These are phyloP conservation scores for Hyphantria cunea DNA, from an alignment of 1,140 invertebrate species.

Conservation along the genomic window DNA sequence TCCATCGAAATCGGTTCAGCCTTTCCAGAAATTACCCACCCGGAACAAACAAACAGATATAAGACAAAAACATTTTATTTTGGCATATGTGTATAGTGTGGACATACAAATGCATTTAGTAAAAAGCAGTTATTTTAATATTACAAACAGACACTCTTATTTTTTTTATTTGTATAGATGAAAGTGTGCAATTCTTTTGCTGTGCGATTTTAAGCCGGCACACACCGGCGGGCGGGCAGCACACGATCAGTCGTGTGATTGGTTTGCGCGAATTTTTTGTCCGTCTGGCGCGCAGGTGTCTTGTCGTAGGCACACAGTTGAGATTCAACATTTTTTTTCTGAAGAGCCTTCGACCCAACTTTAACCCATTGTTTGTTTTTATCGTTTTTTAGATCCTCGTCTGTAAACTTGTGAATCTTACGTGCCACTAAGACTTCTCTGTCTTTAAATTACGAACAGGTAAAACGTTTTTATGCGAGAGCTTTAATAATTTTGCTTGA, in stretches of 20 bases:
- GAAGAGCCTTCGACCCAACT: constrained; percentile 48
- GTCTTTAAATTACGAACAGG: constrained; percentile 17
- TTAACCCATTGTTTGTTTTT: constrained; percentile 54
- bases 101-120: too few species aligned
- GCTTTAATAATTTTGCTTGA: constrained; percentile 11
- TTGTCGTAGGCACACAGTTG: constrained; percentile 39
- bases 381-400: constrained; percentile 46
- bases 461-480: constrained; percentile 14
- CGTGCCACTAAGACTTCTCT: constrained; percentile 8
- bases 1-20: too few species aligned
- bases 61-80: too few species aligned
- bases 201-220: constrained; percentile 27
- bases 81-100: too few species aligned
- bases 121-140: too few species aligned
- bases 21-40: too few species aligned
- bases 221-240: constrained; percentile 2
- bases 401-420: constrained; percentile 26
- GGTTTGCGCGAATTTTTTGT: constrained; percentile 51
- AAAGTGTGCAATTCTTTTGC: constrained; percentile 42
- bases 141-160: too few species aligned
- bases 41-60: too few species aligned
- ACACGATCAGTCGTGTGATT: constrained; percentile 27
- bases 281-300: constrained; percentile 60
- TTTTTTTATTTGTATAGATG: too few species aligned
- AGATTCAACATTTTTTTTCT: constrained; percentile 45